Base-by-base conservation (phyloP, 2,113 vertebrate species). In the Nothobranchius furzeri region DNA sequence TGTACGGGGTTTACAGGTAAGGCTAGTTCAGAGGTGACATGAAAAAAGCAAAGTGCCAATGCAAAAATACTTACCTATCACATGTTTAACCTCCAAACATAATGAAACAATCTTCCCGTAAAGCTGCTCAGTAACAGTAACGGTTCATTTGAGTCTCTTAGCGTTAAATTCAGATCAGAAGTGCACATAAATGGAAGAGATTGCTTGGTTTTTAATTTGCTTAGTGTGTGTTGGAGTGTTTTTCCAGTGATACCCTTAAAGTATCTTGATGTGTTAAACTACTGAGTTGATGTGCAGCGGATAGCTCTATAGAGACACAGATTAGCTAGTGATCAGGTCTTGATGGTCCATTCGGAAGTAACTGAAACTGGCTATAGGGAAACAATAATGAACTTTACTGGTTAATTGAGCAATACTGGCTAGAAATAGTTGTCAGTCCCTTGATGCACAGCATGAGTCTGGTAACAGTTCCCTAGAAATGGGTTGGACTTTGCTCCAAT, bases 101-200 rank as follows among this genome's bases (percentile, higher is more conserved):
- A 6, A 5, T 61, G 24, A 60, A 35, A 48, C 11, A 60, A 48
- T 17, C 37, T 20, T 1, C 11, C 36, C 20, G 36, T 42, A 42
- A 42, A 48, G 13, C 24, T n/a, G 45, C 15, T 60, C 46, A 14
- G 45, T 40, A 25, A 60, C 40, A 48, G 45, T 42, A 46, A 62
- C 37, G 14, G 14, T 55, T 59, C 15, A 30, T 70, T 68, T 48
- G 36, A 20, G 25, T 49, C 36, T 17, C 17, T 56, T 30, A 15
- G 9, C 12, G 48, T 48, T 64, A 45, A 53, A 45, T 64, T 46
- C 70, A 51, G 17, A 54, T 43, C 46, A 17, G 9, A 5, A 13
- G 10, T 12, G 15, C 36, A 58, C n/a, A 10, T 43, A n/a, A 42
- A 13, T 58, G 55, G 53, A 1, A 35, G 25, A 57, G 55, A 25